These are phyloP conservation scores for Baccha elongata DNA, from an alignment of 2,888 invertebrate species.

Conservation along the genomic window DNA sequence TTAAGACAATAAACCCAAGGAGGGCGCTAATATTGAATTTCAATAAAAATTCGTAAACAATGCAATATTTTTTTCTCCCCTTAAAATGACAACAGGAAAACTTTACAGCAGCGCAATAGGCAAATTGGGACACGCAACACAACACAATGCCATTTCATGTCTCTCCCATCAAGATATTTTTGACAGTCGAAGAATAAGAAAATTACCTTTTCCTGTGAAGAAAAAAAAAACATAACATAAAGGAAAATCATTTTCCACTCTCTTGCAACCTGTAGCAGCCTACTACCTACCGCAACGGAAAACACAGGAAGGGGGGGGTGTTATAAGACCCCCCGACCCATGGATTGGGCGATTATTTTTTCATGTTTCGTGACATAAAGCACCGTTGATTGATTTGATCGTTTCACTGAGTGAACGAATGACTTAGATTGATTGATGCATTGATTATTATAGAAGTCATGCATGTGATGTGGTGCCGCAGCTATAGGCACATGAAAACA, in stretches of 20 bases:
- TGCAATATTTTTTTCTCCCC: too few relatives aligned
- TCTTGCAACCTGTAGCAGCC: slow-evolving; percentile 17
- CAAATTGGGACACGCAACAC: slow-evolving; percentile 69
- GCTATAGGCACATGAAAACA: not conserved
- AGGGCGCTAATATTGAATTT: slow-evolving; percentile 41
- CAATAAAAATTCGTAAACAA: slow-evolving; percentile 16
- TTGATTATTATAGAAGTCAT: slow-evolving; percentile 66
- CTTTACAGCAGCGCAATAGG: slow-evolving; percentile 11
- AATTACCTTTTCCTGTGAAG: slow-evolving; percentile 64
- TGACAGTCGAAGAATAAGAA: slow-evolving; percentile 72
- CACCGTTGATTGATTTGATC: slow-evolving; percentile 79
- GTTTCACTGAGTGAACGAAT: slow-evolving; percentile 77
- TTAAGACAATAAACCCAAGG: not conserved
- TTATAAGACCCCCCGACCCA: too few relatives aligned
- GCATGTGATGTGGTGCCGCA: slow-evolving; percentile 19
- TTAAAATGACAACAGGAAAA: slow-evolving; percentile 39
- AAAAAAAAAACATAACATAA: slow-evolving; percentile 24
- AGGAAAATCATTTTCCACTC: slow-evolving; percentile 24
- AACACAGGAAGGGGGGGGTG: too few relatives aligned
- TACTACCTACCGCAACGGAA: too few relatives aligned
- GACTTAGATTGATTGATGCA: slow-evolving; percentile 71
- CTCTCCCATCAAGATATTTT: slow-evolving; percentile 62
- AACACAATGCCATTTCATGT: slow-evolving; percentile 52
- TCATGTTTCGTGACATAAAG: slow-evolving; percentile 69
- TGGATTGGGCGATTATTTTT: slow-evolving; percentile 56